Percentiles rank a stretch among this genome's conserved stretches.
These are phyloP conservation scores for Spisula solida DNA, from an alignment of 2,888 invertebrate species.

Conservation along the genomic window DNA sequence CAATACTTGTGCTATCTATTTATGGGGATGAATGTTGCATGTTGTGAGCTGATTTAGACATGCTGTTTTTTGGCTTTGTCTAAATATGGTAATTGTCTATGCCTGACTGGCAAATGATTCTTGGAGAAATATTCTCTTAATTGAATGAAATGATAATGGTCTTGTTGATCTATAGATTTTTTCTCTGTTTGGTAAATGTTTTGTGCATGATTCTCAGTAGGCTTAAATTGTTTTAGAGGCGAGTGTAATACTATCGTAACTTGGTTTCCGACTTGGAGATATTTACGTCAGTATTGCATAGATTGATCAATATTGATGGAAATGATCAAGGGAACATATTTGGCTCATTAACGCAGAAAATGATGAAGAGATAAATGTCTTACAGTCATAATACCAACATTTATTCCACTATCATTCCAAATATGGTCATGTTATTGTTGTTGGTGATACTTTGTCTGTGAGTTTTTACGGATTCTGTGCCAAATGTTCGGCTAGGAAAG, in stretches of 20 bases:
- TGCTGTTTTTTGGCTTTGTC: not conserved
- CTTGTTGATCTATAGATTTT: too few relatives aligned
- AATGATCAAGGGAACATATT: not conserved
- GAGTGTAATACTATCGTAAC: not conserved
- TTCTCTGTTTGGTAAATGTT: too few relatives aligned
- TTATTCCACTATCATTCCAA: not conserved
- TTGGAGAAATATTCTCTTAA: too few relatives aligned
- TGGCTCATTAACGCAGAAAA: not conserved
- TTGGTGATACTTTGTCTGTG: not conserved
- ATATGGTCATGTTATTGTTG: not conserved
- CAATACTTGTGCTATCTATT: not conserved
- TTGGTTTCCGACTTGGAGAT: not conserved
- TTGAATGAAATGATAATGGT: too few relatives aligned
- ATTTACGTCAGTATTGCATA: not conserved
- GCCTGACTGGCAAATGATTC: too few relatives aligned
- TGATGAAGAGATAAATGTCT: not conserved
- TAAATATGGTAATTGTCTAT: not conserved
- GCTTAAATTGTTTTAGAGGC: not conserved
- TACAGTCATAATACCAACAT: not conserved
- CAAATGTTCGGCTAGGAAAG: not conserved
- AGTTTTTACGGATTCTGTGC: not conserved
- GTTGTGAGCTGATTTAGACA: not conserved
- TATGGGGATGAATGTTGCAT: not conserved
- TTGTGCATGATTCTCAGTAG: too few relatives aligned
- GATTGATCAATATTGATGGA: not conserved